Evolutionary conservation across 2,113 vertebrate species (phyloP), one percentile per base, ranked within the genome.

Genomic region (Nibea albiflora): DNA sequence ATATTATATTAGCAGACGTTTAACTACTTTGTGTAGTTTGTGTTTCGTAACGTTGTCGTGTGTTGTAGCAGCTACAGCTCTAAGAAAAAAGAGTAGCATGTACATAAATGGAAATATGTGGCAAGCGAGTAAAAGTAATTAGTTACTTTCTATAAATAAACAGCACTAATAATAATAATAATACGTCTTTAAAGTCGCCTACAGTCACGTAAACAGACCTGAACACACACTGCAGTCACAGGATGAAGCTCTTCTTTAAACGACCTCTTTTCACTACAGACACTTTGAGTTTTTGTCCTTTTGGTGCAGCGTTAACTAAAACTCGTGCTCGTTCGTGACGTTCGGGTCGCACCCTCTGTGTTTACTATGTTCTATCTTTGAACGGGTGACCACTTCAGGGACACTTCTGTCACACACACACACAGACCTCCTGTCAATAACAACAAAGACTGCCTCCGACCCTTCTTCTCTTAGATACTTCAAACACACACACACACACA

Each of bases 391-490:
- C 42, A 22, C 78, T 82, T 85, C 72, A 72, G 71, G 52, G 65
- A 60, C 50, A 5, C 46, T 57, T 65, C 70, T 82, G 79, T 78
- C 73, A 65, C 70, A 75, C 74, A 65, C 70, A 75, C 74, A 66
- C 70, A 77, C 11, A 7, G 74, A 64, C 31, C n/a, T 24, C 71
- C 80, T 66, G 82, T 87, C 78, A 83, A 53, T 28, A 81, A 75
- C 86, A 88, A 91, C 88, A 89, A 90, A 86, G 81, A 57, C 16
- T 54, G 4, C 15, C 53, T 31, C 31, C 1, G 31, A 39, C 8
- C 35, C 58, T 47, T 46, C 35, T n/a, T 63, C 57, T 50, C n/a
- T 24, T 57, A 49, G 15, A 35, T 44, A 58, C 71, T 86, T 89
- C 70, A 86, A 71, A 57, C 49, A 53, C 49, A 52, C 17, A n/a